Conservation (phyloP, 2,113 vertebrate species). For the Tautogolabrus adspersus region DNA sequence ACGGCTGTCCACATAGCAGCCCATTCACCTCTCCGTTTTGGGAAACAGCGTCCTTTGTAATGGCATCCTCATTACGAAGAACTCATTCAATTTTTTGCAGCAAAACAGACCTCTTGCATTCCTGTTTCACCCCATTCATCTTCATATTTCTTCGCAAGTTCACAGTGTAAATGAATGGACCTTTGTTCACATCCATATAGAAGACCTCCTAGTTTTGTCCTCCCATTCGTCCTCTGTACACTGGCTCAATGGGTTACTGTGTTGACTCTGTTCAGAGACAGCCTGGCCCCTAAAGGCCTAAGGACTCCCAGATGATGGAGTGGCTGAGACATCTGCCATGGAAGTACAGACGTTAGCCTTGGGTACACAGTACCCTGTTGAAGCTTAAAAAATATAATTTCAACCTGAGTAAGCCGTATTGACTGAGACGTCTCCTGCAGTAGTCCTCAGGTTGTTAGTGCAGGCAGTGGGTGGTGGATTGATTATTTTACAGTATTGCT, state of each 20-base stretch:
- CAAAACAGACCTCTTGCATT: slow-evolving; percentile 32
- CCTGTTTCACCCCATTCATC: slow-evolving; percentile 24
- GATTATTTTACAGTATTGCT: slow-evolving; percentile 43
- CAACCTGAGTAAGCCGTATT: slow-evolving; percentile 56
- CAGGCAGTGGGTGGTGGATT: slow-evolving; percentile 45
- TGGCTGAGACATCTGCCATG: slow-evolving; percentile 66
- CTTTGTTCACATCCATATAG: slow-evolving; percentile 55
- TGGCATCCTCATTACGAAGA: slow-evolving; percentile 25
- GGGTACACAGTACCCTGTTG: slow-evolving; percentile 60
- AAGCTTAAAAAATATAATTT: slow-evolving; percentile 67
- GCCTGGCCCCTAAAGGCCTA: slow-evolving; percentile 50
- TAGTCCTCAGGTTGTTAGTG: slow-evolving; percentile 47
- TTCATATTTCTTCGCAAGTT: slow-evolving; percentile 26
- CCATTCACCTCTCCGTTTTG: slow-evolving; percentile 29
- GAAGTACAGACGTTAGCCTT: slow-evolving; percentile 71
- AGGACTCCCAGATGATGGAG: slow-evolving; percentile 72
- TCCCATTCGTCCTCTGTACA: slow-evolving; percentile 54
- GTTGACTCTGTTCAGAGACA: slow-evolving; percentile 59
- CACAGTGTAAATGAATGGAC: slow-evolving; percentile 48
- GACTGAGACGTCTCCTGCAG: slow-evolving; percentile 55
- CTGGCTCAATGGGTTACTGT: slow-evolving; percentile 67
- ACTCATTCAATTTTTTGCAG: slow-evolving; percentile 19
- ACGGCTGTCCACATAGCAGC: slow-evolving; percentile 44
- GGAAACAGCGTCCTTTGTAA: slow-evolving; percentile 32
- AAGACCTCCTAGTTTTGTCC: slow-evolving; percentile 67